Percentiles rank a stretch among this genome's conserved stretches.
phyloP scores from a whole-genome alignment of 2,797 vertebrate genomes.

The Peromyscus nudipes region DNA sequence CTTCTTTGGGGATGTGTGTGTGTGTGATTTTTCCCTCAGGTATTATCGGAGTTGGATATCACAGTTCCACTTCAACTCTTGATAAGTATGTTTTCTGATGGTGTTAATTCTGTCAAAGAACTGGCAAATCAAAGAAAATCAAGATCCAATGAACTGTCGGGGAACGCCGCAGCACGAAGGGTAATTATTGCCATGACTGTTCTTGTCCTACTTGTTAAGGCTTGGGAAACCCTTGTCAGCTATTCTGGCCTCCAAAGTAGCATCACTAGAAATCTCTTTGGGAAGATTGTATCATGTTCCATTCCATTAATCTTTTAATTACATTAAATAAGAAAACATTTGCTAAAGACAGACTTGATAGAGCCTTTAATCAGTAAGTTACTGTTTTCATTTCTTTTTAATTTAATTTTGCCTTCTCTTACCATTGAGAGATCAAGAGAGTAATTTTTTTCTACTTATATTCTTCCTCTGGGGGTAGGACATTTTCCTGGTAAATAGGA shows the following conservation, averaged over 20 bases:
- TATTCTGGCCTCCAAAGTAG: neutral
- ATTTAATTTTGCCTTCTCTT: neutral
- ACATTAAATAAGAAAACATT: constrained; percentile 47
- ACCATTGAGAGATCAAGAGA: neutral
- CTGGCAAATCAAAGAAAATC: constrained; percentile 97
- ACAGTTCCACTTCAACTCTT: constrained; percentile 97
- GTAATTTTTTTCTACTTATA: neutral
- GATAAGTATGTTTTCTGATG: constrained; percentile 99
- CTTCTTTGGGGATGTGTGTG: neutral
- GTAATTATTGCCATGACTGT: constrained; percentile 88
- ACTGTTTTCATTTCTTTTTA: constrained; percentile 37
- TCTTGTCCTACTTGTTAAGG: constrained; percentile 56
- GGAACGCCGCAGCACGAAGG: constrained; percentile 94
- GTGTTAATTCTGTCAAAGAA: constrained; percentile 99
- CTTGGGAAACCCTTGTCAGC: constrained; percentile 51
- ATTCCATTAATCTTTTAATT: constrained; percentile 40
- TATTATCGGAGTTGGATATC: constrained; percentile 98
- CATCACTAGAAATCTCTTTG: constrained; percentile 54
- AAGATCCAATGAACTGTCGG: constrained; percentile 92
- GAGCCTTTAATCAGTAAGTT: constrained; percentile 37
- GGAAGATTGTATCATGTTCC: constrained; percentile 47
- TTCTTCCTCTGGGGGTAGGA: neutral
- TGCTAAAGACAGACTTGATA: neutral
- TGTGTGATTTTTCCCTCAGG: constrained; percentile 88
- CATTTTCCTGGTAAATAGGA: neutral